Base-by-base conservation (phyloP, 2,888 invertebrate species). In the Calameuta pallipes region DNA sequence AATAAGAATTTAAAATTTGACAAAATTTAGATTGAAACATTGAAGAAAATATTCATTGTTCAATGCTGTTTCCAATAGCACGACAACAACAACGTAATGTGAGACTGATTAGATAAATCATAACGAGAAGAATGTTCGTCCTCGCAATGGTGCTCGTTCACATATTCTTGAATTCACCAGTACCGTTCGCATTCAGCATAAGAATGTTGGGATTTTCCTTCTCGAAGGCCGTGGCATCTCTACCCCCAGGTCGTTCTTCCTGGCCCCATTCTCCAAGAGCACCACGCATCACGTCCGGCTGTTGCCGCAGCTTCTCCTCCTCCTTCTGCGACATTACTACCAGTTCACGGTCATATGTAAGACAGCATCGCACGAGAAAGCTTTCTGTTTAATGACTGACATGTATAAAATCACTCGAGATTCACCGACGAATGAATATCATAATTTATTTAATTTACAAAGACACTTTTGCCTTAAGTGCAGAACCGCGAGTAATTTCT, bases 121-220 rank as follows among this genome's bases (percentile, higher is more conserved):
- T 9, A 35, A 11, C 35, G 35, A 77, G 11, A 35, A 77, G 33
- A 33, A 33, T 35, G 11, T 35, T 11, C 11, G 35, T 11, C 11
- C 11, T 35, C 35, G 35, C 35, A 35, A 35, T 35, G 35, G 1
- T 11, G 1, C 35, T 37, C 13, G 4, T 89, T 92, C 90, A 96
- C 96, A 96, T 96, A 89, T 96, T 95, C 90, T 95, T 93, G 91
- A 96, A 96, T 91, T 95, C 95, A 37, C 95, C 95, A 82, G 94
- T 95, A 83, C 94, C 94, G 91, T 96, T 95, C 56, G 91, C 91
- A 76, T 91, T 91, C 74, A 96, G 91, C 93, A 96, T 92, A 69
- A 96, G 93, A 85, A 96, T 96, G 91, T 96, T 95, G 35, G 96
- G 96, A 92, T 96, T 96, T 89, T 96, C 96, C 88, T 94, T 94